Conservation (phyloP, 2,797 vertebrate genomes). For the Diceros bicornis region DNA sequence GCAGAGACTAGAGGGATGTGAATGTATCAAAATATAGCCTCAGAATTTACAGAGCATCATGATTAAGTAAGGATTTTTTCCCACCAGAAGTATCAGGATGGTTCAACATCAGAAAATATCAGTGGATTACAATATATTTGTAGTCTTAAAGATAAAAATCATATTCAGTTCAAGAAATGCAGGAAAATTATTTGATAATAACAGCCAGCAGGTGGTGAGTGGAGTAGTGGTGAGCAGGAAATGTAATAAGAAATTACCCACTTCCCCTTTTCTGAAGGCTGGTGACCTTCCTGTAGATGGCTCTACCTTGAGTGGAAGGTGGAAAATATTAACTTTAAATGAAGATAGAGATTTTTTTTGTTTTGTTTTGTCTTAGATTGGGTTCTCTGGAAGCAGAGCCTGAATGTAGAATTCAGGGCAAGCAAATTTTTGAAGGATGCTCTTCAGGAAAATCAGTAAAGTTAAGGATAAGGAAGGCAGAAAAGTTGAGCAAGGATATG, state of each 20-base stretch:
- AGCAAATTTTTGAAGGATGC: not conserved
- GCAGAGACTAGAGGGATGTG: not conserved
- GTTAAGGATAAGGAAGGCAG: not conserved
- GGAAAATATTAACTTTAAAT: not conserved
- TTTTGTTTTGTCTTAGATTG: slow-evolving; percentile 16
- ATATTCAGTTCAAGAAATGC: not conserved
- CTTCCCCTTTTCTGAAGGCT: not conserved
- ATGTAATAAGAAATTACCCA: not conserved
- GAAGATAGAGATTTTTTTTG: not conserved
- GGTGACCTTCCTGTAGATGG: not conserved
- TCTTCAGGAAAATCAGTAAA: slow-evolving; percentile 41
- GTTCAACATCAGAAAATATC: slow-evolving; percentile 28
- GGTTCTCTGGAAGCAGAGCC: not conserved
- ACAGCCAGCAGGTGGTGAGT: not conserved
- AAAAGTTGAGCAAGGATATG: not conserved
- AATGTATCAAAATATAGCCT: not conserved
- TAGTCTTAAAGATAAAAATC: slow-evolving; percentile 49
- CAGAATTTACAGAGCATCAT: not conserved
- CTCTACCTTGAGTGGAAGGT: not conserved
- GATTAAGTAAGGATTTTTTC: not conserved
- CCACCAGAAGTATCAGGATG: not conserved
- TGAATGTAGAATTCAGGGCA: not conserved
- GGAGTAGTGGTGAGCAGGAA: not conserved
- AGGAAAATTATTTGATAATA: slow-evolving; percentile 22
- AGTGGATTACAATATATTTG: not conserved